A percentile compares a stretch with the other conserved stretches of the same genome.
Evolutionary conservation across 2,113 vertebrate genomes (phyloP).

Genomic region (Trematocara marginatum): DNA sequence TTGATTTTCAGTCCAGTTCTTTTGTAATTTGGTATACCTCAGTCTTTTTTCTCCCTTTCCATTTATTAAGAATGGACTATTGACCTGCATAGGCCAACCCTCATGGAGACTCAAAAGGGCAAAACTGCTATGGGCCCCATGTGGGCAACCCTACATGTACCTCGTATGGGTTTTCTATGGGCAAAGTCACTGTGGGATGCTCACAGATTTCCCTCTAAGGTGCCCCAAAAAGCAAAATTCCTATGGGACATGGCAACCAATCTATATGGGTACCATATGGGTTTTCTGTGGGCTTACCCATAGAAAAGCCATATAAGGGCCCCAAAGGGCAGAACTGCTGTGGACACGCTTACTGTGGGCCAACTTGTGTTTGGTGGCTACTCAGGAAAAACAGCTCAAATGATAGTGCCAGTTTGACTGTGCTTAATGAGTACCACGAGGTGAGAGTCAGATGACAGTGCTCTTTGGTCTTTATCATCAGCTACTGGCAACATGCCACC

Average conservation of each 20-base stretch:
- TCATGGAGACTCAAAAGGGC: not conserved
- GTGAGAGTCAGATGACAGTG: not conserved
- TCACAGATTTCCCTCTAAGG: not conserved
- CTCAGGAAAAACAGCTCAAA: not conserved
- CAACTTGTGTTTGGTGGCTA: not conserved
- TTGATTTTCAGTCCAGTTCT: not conserved
- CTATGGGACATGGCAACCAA: not conserved
- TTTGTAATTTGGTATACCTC: not conserved
- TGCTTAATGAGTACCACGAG: not conserved
- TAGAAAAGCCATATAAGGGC: not conserved
- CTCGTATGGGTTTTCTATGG: not conserved
- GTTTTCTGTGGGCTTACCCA: not conserved
- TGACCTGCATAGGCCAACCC: not conserved
- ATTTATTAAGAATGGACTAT: not conserved
- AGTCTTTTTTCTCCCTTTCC: not conserved
- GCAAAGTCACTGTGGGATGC: not conserved
- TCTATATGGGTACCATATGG: not conserved
- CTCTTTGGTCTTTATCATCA: constrained; percentile 8
- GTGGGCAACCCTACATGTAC: not conserved
- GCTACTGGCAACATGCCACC: not conserved
- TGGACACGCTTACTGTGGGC: not conserved
- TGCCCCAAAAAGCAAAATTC: not conserved
- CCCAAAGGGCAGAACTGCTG: not conserved
- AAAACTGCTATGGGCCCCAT: not conserved
- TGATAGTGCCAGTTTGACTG: not conserved